These are phyloP conservation scores for Microctonus hyperodae DNA, from an alignment of 2,888 invertebrate species.

Conservation along the genomic window DNA sequence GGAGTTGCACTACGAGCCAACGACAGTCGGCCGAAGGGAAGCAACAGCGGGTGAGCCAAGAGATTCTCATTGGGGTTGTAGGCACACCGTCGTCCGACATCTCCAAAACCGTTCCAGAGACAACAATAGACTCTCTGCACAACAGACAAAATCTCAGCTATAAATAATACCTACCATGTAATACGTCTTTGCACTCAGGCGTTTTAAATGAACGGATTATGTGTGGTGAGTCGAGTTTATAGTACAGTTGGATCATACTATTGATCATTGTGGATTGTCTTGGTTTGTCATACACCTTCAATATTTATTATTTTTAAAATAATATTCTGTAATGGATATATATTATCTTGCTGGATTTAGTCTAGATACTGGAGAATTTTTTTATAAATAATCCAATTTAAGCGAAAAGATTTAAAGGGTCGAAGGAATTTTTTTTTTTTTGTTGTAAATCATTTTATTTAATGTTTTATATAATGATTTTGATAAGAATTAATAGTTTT, in stretches of 20 bases:
- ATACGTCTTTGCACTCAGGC: slow-evolving; percentile 9
- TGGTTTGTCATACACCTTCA: background rate
- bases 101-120: background rate
- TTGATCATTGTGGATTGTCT: background rate
- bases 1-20: slow-evolving; percentile 20
- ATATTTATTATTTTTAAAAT: no score
- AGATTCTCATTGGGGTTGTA: slow-evolving; percentile 15
- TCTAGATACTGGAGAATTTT: no score
- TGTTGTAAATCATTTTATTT: no score
- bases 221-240: background rate
- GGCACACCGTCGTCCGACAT: slow-evolving; percentile 1
- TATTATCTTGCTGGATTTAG: no score
- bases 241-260: background rate
- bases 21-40: slow-evolving; percentile 22
- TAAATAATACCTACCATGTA: slow-evolving; percentile 13
- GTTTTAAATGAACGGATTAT: slow-evolving; percentile 8
- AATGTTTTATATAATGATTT: no score
- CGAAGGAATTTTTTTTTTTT: no score
- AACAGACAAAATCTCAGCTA: slow-evolving; percentile 12
- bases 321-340: no score
- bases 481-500: no score
- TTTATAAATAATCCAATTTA: no score
- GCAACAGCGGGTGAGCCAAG: slow-evolving; percentile 17
- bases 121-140: slow-evolving; percentile 12
- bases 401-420: no score